Percentiles rank a stretch among this genome's conserved stretches.
These are phyloP conservation scores for Rhinatrema bivittatum DNA, from an alignment of 2,797 vertebrate genomes.

Conservation along the genomic window DNA sequence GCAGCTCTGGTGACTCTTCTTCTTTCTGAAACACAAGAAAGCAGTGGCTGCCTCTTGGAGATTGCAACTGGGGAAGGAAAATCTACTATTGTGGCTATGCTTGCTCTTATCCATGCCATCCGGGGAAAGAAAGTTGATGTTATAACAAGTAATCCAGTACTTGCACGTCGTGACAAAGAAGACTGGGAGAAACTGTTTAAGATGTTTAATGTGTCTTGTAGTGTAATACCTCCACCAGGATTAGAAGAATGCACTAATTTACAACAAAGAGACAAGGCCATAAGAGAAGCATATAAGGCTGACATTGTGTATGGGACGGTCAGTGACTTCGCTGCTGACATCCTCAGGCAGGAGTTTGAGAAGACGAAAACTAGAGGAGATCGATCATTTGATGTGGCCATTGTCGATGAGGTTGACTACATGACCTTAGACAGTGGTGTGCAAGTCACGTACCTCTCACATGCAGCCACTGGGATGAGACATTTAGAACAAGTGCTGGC, in stretches of 20 bases:
- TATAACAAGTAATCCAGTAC: slow-evolving; percentile 30
- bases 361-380: slow-evolving; percentile 14
- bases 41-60: slow-evolving; percentile 26
- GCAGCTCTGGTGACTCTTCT: slow-evolving; percentile 20
- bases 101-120: slow-evolving; percentile 21
- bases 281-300: slow-evolving; percentile 17
- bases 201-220: slow-evolving; percentile 22
- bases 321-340: slow-evolving; percentile 24
- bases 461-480: slow-evolving; percentile 27
- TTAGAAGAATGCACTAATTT: background rate
- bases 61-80: slow-evolving; percentile 36
- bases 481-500: slow-evolving; percentile 29
- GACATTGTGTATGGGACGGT: slow-evolving; percentile 29
- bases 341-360: slow-evolving; percentile 31
- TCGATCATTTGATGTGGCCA: slow-evolving; percentile 25
- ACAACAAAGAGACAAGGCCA: background rate
- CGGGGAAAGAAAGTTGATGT: slow-evolving; percentile 29
- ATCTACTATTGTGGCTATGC: no score
- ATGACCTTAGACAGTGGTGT: slow-evolving; percentile 40
- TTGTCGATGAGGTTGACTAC: slow-evolving; percentile 39
- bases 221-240: slow-evolving; percentile 20
- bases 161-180: slow-evolving; percentile 18
- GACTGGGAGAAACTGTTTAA: slow-evolving; percentile 22
- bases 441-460: slow-evolving; percentile 36
- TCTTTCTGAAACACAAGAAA: slow-evolving; percentile 2